These are phyloP conservation scores for Bungarus multicinctus DNA, from an alignment of 2,113 vertebrate species.

Conservation along the genomic window DNA sequence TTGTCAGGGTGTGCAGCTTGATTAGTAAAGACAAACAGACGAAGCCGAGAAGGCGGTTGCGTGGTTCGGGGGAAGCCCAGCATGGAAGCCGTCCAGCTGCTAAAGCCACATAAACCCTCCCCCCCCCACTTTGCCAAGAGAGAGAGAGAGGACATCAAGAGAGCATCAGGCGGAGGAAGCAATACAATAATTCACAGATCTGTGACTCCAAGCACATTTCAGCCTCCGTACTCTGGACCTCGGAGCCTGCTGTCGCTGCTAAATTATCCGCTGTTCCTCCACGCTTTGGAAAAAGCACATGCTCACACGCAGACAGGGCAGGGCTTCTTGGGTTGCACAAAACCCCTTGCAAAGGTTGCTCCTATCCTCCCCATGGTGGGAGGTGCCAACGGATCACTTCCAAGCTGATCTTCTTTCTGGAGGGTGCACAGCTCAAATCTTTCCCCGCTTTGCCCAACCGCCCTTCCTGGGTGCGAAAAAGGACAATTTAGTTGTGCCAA, in stretches of 20 bases:
- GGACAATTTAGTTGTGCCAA: not conserved
- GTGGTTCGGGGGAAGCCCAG: constrained; percentile 62
- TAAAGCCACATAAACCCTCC: constrained; percentile 59
- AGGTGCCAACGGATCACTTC: not conserved
- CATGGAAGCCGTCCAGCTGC: constrained; percentile 73
- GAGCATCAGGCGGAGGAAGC: constrained; percentile 60
- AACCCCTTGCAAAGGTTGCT: constrained; percentile 26
- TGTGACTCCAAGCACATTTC: constrained; percentile 54
- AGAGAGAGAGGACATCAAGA: constrained; percentile 59
- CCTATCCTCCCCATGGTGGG: not conserved
- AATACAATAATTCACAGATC: constrained; percentile 64
- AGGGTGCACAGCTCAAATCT: rapidly evolving
- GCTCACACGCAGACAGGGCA: constrained; percentile 13
- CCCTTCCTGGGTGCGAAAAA: not conserved
- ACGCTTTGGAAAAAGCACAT: constrained; percentile 24
- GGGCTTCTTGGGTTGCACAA: constrained; percentile 15
- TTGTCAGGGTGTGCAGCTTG: constrained; percentile 82
- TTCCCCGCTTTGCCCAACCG: not conserved
- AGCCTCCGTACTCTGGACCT: constrained; percentile 56
- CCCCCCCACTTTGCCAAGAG: not conserved
- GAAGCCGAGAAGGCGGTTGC: constrained; percentile 78
- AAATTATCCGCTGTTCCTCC: constrained; percentile 50
- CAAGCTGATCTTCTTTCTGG: constrained; percentile 7
- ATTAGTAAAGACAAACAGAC: constrained; percentile 94
- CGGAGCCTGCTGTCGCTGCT: constrained; percentile 34